Conservation (phyloP, 2,113 vertebrate genomes). For the Colius striatus region DNA sequence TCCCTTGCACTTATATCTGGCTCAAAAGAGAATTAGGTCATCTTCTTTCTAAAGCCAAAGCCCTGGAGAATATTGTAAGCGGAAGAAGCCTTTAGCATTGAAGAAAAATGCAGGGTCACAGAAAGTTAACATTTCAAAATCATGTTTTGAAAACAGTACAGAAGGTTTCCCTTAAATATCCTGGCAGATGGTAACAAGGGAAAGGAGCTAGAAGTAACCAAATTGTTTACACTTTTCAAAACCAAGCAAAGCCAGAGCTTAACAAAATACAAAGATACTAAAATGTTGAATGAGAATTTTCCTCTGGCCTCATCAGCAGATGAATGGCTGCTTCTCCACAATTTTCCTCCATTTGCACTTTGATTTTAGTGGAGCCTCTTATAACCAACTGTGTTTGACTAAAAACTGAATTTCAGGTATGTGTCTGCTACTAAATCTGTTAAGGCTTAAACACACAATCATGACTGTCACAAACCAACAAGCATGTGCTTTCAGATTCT, state of each 20-base stretch:
- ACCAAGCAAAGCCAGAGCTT: background rate
- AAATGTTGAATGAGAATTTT: background rate
- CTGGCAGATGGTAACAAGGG: background rate
- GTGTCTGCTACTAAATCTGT: conserved; percentile 27
- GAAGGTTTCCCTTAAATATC: background rate
- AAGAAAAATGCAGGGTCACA: conserved; percentile 1
- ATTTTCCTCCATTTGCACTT: conserved; percentile 8
- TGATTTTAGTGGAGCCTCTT: conserved; percentile 25
- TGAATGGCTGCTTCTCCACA: conserved; percentile 6
- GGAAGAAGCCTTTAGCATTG: background rate
- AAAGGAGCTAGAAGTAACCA: background rate
- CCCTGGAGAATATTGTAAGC: background rate
- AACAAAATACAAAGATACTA: background rate
- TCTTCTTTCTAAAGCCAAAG: conserved; percentile 1
- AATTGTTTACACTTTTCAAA: background rate
- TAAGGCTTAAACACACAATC: conserved; percentile 2
- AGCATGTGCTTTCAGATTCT: background rate
- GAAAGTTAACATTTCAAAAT: conserved; percentile 27
- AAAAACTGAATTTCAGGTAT: conserved; percentile 4
- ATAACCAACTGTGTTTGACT: conserved; percentile 18
- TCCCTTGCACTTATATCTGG: background rate
- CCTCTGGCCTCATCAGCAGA: background rate
- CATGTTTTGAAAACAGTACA: background rate
- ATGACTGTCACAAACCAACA: conserved; percentile 8
- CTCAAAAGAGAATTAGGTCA: background rate